phyloP scores from a whole-genome alignment of 2,888 invertebrate species.

The Ormia ochracea region DNA sequence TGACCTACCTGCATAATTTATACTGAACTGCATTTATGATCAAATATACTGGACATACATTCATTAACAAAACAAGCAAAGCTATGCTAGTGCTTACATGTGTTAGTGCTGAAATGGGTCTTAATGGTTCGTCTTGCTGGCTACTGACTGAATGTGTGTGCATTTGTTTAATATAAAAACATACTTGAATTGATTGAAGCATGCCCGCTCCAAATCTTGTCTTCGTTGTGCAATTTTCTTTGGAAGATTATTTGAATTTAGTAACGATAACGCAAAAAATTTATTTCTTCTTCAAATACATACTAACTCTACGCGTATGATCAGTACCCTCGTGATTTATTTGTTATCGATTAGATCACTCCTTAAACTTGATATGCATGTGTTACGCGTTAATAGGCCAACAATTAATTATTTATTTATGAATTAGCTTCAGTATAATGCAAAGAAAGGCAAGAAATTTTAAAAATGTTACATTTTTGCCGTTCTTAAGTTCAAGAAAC shows the following conservation, averaged over 20 bases:
- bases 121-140: not conserved
- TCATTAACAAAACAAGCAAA: constrained; percentile 28
- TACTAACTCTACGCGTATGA: too few species aligned
- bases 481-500: too few species aligned
- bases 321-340: too few species aligned
- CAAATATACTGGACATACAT: not conserved
- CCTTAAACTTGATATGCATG: too few species aligned
- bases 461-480: too few species aligned
- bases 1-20: constrained; percentile 72
- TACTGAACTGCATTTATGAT: constrained; percentile 65
- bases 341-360: too few species aligned
- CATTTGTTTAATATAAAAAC: not conserved
- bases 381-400: too few species aligned
- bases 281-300: not conserved
- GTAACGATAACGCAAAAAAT: not conserved
- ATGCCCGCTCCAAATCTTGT: constrained; percentile 34
- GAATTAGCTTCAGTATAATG: too few species aligned
- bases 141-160: not conserved
- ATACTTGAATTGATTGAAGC: not conserved
- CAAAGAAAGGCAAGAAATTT: too few species aligned
- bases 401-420: too few species aligned
- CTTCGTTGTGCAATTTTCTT: not conserved
- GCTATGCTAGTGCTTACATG: not conserved
- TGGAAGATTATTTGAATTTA: not conserved
- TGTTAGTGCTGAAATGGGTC: not conserved